Percentiles rank a stretch among this genome's conserved stretches.
Conservation (phyloP, 2,888 invertebrate genomes). For the Selenia dentaria region DNA sequence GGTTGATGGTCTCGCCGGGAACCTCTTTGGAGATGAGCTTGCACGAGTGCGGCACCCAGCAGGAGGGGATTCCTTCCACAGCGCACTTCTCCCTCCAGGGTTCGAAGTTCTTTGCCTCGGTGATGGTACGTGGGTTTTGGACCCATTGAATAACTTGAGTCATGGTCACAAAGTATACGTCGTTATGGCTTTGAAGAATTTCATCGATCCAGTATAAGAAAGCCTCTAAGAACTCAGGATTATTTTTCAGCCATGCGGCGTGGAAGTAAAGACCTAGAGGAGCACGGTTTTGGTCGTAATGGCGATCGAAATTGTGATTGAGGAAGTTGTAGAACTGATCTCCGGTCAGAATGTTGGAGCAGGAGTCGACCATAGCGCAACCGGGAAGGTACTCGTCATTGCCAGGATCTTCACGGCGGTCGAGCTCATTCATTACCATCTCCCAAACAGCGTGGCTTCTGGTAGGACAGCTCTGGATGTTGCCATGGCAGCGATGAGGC, state of each 20-base stretch:
- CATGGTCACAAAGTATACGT: constrained; percentile 97
- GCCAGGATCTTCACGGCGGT: constrained; percentile 94
- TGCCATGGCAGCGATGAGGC: constrained; percentile 97
- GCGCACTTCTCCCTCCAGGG: constrained; percentile 97
- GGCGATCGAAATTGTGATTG: constrained; percentile 96
- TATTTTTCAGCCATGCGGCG: constrained; percentile 96
- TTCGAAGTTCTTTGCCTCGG: constrained; percentile 95
- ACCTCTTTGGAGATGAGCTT: constrained; percentile 96
- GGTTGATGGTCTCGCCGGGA: constrained; percentile 96
- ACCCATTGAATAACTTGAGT: constrained; percentile 99
- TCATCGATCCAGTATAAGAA: constrained; percentile 98
- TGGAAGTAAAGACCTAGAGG: constrained; percentile 96
- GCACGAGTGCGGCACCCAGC: constrained; percentile 96
- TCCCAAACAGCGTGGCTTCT: constrained; percentile 98
- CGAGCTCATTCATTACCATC: constrained; percentile 97
- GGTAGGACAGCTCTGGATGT: constrained; percentile 95
- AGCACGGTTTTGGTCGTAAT: constrained; percentile 95
- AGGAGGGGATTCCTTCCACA: constrained; percentile 92
- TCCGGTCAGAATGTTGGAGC: constrained; percentile 95
- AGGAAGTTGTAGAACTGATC: constrained; percentile 98
- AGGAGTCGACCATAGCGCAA: constrained; percentile 97
- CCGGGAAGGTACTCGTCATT: constrained; percentile 96
- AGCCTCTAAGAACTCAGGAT: constrained; percentile 95
- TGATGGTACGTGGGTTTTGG: constrained; percentile 93
- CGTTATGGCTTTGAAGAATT: constrained; percentile 92